Conservation (phyloP, 2,888 invertebrate species). For the Elegia similella region DNA sequence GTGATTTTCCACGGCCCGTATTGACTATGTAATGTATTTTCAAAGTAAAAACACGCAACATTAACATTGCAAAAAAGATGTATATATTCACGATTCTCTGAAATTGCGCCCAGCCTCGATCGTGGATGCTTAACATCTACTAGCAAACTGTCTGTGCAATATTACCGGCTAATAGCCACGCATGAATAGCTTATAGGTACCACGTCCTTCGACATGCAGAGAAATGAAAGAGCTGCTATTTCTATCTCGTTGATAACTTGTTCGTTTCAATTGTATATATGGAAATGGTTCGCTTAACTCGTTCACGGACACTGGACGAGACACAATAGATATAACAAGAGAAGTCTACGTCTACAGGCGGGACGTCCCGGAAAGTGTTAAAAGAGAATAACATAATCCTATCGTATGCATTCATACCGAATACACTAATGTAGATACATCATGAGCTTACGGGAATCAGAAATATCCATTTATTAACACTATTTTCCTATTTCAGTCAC, state of each 20-base stretch:
- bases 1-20: slow-evolving; percentile 45
- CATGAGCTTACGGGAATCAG: too few species aligned
- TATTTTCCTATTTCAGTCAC: too few species aligned
- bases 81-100: slow-evolving; percentile 42
- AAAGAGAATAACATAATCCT: too few species aligned
- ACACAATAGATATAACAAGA: too few species aligned
- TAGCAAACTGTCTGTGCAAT: slow-evolving; percentile 11
- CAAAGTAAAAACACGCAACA: slow-evolving; percentile 47
- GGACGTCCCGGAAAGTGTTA: too few species aligned
- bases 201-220: background rate
- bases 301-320: too few species aligned
- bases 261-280: background rate
- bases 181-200: slow-evolving; percentile 4
- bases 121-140: slow-evolving; percentile 27
- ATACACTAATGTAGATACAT: too few species aligned
- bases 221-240: background rate
- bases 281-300: too few species aligned
- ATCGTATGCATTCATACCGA: too few species aligned
- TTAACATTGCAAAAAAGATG: slow-evolving; percentile 58
- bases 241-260: background rate
- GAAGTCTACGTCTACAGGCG: too few species aligned
- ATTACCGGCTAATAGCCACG: slow-evolving; percentile 14
- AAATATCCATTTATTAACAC: too few species aligned
- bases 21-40: slow-evolving; percentile 42
- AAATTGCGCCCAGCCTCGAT: slow-evolving; percentile 33